A percentile compares a stretch with the other conserved stretches of the same genome.
Evolutionary conservation across 2,888 invertebrate genomes (phyloP).

Genomic region (Aelia acuminata): DNA sequence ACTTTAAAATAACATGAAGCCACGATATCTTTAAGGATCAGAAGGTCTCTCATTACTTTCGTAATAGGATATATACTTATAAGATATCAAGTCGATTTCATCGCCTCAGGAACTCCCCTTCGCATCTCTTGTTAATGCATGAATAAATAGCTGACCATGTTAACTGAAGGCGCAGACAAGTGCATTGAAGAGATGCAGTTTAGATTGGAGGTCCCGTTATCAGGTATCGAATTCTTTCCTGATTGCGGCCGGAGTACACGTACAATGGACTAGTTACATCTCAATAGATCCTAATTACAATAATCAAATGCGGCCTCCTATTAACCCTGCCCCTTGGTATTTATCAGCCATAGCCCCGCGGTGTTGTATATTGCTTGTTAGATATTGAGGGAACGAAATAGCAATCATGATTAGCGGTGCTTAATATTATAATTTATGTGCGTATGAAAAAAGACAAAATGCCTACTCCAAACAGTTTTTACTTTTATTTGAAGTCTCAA

Average conservation of each 20-base stretch:
- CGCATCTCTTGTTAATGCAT: not conserved
- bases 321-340: not conserved
- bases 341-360: not conserved
- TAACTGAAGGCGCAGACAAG: not conserved
- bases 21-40: not conserved
- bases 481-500: no score
- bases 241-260: not conserved
- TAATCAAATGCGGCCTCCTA: constrained; percentile 6
- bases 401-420: not conserved
- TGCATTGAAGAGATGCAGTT: not conserved
- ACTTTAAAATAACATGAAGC: not conserved
- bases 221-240: not conserved
- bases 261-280: constrained; percentile 30
- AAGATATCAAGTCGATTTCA: not conserved
- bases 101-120: not conserved
- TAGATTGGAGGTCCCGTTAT: not conserved
- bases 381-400: not conserved
- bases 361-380: not conserved
- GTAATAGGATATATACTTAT: not conserved
- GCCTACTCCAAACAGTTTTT: no score
- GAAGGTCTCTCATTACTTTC: not conserved
- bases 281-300: constrained; percentile 14
- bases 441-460: no score
- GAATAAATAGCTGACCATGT: not conserved
- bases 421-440: no score